Conservation (phyloP, 2,888 invertebrate genomes). For the Yponomeuta sedellus region DNA sequence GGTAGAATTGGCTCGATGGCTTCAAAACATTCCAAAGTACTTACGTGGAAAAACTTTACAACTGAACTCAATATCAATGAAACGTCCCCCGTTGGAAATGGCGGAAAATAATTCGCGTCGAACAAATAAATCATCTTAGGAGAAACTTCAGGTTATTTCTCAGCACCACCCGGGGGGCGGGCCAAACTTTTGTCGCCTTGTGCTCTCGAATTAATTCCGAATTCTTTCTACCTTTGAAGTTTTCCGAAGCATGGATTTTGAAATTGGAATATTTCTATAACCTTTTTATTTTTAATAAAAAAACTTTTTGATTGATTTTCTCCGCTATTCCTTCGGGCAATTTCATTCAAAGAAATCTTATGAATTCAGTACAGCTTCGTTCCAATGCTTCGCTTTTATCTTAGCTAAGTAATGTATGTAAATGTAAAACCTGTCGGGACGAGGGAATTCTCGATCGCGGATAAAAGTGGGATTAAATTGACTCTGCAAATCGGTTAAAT, state of each 20-base stretch:
- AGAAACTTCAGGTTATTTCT: constrained; percentile 55
- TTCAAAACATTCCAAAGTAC: constrained; percentile 58
- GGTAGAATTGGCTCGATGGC: constrained; percentile 41
- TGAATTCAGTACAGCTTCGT: neutral
- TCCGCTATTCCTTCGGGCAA: neutral
- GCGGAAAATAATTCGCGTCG: constrained; percentile 54
- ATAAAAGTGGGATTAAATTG: constrained; percentile 2
- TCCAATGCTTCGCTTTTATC: neutral
- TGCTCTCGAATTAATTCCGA: constrained; percentile 61
- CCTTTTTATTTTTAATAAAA: neutral
- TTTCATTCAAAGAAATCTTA: neutral
- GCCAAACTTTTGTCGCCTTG: constrained; percentile 54
- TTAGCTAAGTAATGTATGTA: neutral
- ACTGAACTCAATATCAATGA: constrained; percentile 69
- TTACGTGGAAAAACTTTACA: constrained; percentile 48
- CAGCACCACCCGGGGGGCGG: constrained; percentile 50
- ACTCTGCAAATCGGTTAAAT: neutral
- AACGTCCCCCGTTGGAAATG: constrained; percentile 52
- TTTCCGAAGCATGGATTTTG: constrained; percentile 62
- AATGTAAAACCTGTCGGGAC: neutral
- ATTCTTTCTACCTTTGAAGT: constrained; percentile 50
- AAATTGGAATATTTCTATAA: constrained; percentile 14
- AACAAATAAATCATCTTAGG: constrained; percentile 66
- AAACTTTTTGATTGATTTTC: neutral
- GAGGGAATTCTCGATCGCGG: neutral